Base-by-base conservation (phyloP, 1,140 invertebrate species). In the Panagrolaimus sp. region DNA sequence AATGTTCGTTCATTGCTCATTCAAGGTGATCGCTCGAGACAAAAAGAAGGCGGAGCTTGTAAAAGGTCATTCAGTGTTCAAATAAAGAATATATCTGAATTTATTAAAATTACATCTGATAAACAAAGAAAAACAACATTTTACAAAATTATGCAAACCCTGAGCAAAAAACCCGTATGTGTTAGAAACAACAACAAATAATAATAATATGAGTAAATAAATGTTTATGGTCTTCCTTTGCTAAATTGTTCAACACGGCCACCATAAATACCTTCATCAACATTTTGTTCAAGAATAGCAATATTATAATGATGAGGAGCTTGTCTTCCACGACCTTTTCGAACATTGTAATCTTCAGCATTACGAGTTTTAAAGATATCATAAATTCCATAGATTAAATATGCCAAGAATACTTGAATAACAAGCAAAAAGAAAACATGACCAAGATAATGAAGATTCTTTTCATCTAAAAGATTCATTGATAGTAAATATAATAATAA, bases 221-320 rank as follows among this genome's bases (percentile, higher is more conserved):
- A n/a, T n/a, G n/a, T n/a, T 57, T 11, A 57, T 16, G 51, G 51
- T 11, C 51, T 20, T 25, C 51, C 51, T 57, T 57, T 57, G 51
- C n/a, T n/a, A 27, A 57, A 57, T 16, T 57, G 9, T 20, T 57
- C 51, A 25, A 16, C 20, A 11, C 51, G n/a, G 9, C 14, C 11
- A 11, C 51, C 51, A 27, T 57, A 57, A 57, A 57, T 57, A 11
- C 13, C 51, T 13, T 57, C 51, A 20, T 57, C 51, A 13, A 57
- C 51, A 25, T 3, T 57, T 57, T 57, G 13, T 25, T 57, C 51
- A 27, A 57, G 51, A 16, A 57, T 16, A 27, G 20, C 51, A 27
- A 57, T 27, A 57, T 48, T 48, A 48, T n/a, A n/a, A n/a, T n/a
- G n/a, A n/a, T 57, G 51, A 11, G 51, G 14, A 27, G 11, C 14